A percentile compares a stretch with the other conserved stretches of the same genome.
Conservation (phyloP, 1,140 invertebrate species). For the Rhopalosiphum maidis region DNA sequence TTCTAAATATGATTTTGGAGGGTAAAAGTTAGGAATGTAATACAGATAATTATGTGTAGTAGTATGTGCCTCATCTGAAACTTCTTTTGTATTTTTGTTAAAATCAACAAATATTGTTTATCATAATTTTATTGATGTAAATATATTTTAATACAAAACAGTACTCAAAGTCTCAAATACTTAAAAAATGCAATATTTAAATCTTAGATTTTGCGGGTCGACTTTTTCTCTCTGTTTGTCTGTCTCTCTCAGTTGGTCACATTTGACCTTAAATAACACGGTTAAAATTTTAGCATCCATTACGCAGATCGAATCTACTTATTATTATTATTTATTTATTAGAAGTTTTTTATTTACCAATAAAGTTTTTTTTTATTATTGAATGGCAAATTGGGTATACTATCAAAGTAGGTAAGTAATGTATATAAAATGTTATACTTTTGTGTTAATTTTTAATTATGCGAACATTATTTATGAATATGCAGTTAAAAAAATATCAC, state of each 20-base stretch:
- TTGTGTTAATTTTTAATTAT: background rate
- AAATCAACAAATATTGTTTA: background rate
- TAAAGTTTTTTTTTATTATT: background rate
- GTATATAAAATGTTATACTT: background rate
- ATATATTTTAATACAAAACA: background rate
- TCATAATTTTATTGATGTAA: background rate
- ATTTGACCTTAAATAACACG: background rate
- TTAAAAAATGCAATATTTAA: background rate
- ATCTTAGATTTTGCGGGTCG: background rate
- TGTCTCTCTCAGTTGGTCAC: background rate
- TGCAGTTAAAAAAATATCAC: background rate
- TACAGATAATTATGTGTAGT: background rate
- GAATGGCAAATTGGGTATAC: background rate
- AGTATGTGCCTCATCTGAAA: background rate
- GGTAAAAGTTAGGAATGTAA: background rate
- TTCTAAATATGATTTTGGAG: background rate
- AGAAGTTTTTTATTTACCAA: background rate
- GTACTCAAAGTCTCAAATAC: background rate
- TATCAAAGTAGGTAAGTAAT: background rate
- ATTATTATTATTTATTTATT: background rate
- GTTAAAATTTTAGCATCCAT: too few relatives aligned
- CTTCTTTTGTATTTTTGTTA: background rate
- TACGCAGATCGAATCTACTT: too few relatives aligned
- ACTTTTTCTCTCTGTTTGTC: too few relatives aligned
- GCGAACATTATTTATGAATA: background rate